These are phyloP conservation scores for Vulpes vulpes DNA, from an alignment of 2,113 vertebrate species.

Conservation along the genomic window DNA sequence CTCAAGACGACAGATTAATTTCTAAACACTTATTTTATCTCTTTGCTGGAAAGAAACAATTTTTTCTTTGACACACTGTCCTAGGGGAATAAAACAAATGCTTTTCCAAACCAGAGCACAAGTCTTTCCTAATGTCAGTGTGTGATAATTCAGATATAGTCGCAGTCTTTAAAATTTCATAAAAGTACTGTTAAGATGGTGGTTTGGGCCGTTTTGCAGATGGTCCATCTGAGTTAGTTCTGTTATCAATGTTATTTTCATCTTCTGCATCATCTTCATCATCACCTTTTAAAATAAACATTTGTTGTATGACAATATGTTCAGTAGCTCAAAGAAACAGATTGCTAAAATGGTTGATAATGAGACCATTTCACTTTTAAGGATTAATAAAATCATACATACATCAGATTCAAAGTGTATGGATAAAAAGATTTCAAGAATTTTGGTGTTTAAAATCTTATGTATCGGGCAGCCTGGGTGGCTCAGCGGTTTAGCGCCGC, in stretches of 20 bases:
- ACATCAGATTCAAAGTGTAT: background rate
- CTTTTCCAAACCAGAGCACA: background rate
- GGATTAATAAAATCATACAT: constrained; percentile 41
- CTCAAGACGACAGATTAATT: constrained; percentile 63
- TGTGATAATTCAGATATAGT: background rate
- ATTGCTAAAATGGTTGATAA: constrained; percentile 28
- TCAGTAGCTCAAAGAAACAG: constrained; percentile 56
- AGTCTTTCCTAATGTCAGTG: background rate
- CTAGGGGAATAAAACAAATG: background rate
- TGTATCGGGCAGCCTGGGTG: too few relatives aligned
- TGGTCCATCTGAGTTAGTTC: constrained; percentile 76
- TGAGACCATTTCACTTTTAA: constrained; percentile 43
- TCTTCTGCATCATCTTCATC: constrained; percentile 81
- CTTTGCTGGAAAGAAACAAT: constrained; percentile 55
- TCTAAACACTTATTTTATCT: constrained; percentile 57
- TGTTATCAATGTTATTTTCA: constrained; percentile 76
- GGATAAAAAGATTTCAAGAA: constrained; percentile 43
- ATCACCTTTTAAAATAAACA: constrained; percentile 84
- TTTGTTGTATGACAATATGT: constrained; percentile 70
- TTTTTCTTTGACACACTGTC: background rate
- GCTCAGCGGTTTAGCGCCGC: too few relatives aligned
- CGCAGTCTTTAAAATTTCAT: background rate
- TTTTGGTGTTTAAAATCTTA: constrained; percentile 29
- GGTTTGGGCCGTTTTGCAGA: constrained; percentile 86
- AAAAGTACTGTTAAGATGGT: constrained; percentile 59